phyloP scores from a whole-genome alignment of 2,113 vertebrate species.

The Silurus asotus region DNA sequence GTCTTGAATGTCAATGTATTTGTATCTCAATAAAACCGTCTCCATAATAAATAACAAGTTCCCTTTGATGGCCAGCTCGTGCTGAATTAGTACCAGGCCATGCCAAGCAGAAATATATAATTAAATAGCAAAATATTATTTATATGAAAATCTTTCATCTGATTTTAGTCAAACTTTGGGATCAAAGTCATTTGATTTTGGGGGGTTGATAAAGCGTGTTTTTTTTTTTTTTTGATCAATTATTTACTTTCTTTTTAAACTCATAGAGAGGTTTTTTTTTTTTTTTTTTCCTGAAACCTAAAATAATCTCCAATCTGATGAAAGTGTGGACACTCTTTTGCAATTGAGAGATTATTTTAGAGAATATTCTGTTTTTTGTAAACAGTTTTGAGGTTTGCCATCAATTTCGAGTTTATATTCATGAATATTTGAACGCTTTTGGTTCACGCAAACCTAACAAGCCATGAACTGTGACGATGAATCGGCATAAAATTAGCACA shows the following conservation, averaged over 20 bases:
- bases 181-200: background rate
- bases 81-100: background rate
- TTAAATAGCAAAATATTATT: constrained; percentile 7
- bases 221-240: background rate
- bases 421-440: background rate
- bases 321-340: background rate
- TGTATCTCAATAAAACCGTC: background rate
- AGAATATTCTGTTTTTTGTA: background rate
- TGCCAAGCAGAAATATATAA: background rate
- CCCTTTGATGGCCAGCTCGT: background rate
- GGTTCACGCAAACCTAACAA: background rate
- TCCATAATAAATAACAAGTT: background rate
- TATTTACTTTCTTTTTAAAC: background rate
- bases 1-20: background rate
- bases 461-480: background rate
- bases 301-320: background rate
- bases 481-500: background rate
- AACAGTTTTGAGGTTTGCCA: background rate
- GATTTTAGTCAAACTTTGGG: background rate
- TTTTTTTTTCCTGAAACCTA: background rate
- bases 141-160: background rate
- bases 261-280: too few species aligned
- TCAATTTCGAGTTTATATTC: background rate
- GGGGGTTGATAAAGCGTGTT: background rate
- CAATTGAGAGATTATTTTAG: background rate